Evolutionary conservation across 2,888 invertebrate species (phyloP), one percentile per base, ranked within the genome.

Genomic region (Ennomos fuscantarius): DNA sequence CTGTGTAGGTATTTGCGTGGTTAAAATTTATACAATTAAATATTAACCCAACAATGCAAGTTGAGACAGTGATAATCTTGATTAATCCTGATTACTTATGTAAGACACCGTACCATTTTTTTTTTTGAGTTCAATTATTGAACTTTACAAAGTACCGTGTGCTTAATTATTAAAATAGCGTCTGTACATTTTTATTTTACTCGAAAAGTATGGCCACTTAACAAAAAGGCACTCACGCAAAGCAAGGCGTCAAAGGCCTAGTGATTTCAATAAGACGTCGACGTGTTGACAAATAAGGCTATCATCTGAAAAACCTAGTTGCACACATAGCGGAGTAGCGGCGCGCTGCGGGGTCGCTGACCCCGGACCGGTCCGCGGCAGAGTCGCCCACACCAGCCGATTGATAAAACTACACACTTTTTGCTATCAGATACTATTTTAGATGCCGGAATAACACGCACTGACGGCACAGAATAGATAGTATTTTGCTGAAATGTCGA

Each of bases 291-390:
- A 73, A 74, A 74, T 70, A 78, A 79, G 81, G 80, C 74, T 76
- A 72, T 71, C 71, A 72, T 73, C 73, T 78, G 81, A 73, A 77
- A 81, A 81, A 76, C 79, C 84, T 82, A 84, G 80, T 78, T 75
- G 75, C 75, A 74, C 72, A 79, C 72, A 77, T 79, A 78, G 81
- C 78, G 74, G 76, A 66, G 73, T 75, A 76, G 80, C 78, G 79
- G 75, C 74, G 79, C 72, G 73, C 79, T 80, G 76, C 71, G 74
- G 73, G 87, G 84, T 85, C 82, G 72, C 44, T 75, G 84, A 82
- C 87, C 88, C 72, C 69, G 68, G 83, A 88, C 89, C 89, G 89
- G 89, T 89, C 84, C 66, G 78, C 78, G 79, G 79, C 41, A 37
- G 51, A 32, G 41, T 47, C 37, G 55, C 61, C 54, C 45, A 47